Evolutionary conservation across 1,140 invertebrate genomes (phyloP).

Genomic region (Oscheius sp.): DNA sequence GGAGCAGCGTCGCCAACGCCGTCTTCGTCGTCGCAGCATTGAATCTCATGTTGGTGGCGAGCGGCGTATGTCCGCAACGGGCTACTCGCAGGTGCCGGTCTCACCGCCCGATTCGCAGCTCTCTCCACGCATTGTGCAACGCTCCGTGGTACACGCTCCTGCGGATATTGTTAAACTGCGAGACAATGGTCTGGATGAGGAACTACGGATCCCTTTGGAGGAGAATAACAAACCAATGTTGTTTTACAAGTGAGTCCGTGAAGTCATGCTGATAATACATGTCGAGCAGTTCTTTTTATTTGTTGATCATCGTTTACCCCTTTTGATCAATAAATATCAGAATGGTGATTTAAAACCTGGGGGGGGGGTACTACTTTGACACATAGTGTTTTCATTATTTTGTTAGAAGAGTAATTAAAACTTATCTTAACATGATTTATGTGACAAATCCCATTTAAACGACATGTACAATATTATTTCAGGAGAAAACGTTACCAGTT

Average conservation of each 20-base stretch:
- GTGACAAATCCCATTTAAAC: too few relatives aligned
- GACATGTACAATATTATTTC: conserved; percentile 13
- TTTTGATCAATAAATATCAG: too few relatives aligned
- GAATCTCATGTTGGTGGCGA: conserved; percentile 12
- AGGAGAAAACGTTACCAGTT: conserved; percentile 51
- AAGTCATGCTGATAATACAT: not conserved
- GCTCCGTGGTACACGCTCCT: conserved; percentile 17
- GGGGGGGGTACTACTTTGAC: too few relatives aligned
- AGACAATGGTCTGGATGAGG: conserved; percentile 28
- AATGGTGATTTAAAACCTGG: too few relatives aligned
- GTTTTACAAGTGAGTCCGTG: conserved; percentile 23
- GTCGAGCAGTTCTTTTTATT: not conserved
- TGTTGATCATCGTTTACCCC: not conserved
- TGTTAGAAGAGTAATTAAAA: too few relatives aligned
- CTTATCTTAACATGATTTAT: too few relatives aligned
- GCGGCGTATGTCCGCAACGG: not conserved
- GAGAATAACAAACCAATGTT: conserved; percentile 39
- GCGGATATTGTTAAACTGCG: conserved; percentile 24
- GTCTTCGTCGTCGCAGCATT: conserved; percentile 41
- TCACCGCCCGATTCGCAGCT: conserved; percentile 1
- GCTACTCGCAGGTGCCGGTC: conserved; percentile 11
- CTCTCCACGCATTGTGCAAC: not conserved
- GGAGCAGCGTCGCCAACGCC: conserved; percentile 44
- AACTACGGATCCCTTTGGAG: conserved; percentile 33
- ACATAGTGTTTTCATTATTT: too few relatives aligned